phyloP scores from a whole-genome alignment of 1,140 invertebrate genomes.

The Anagrus nilaparvatae region DNA sequence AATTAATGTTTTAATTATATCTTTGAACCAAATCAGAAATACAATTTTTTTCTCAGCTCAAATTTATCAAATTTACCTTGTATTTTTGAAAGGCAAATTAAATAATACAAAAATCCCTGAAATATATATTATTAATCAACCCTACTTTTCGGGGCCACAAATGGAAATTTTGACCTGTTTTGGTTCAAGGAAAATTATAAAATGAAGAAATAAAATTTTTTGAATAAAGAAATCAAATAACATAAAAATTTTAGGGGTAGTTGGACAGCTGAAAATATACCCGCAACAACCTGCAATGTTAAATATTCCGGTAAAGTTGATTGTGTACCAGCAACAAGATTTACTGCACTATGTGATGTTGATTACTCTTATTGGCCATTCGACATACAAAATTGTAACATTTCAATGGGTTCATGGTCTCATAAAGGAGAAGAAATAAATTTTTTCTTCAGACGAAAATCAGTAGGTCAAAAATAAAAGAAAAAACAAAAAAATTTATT shows the following conservation, averaged over 20 bases:
- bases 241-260: too few relatives aligned
- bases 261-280: too few relatives aligned
- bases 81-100: neutral
- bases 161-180: too few relatives aligned
- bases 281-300: constrained; percentile 26
- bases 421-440: constrained; percentile 49
- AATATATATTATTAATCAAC: too few relatives aligned
- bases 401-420: constrained; percentile 43
- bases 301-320: constrained; percentile 20
- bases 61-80: constrained; percentile 17
- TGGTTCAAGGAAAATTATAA: too few relatives aligned
- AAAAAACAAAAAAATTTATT: constrained; percentile 2
- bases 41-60: constrained; percentile 21
- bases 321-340: constrained; percentile 26
- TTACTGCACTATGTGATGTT: constrained; percentile 27
- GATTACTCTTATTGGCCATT: constrained; percentile 37
- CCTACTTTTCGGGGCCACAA: too few relatives aligned
- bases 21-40: too few relatives aligned
- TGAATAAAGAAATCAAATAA: constrained; percentile 1
- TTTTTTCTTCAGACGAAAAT: constrained; percentile 29
- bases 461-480: constrained; percentile 17
- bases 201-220: too few relatives aligned
- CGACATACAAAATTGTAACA: constrained; percentile 33
- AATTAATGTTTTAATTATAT: neutral
- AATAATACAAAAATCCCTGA: neutral